These are phyloP conservation scores for Sebastes itinus DNA, from an alignment of 2,797 vertebrate genomes.

Conservation along the genomic window DNA sequence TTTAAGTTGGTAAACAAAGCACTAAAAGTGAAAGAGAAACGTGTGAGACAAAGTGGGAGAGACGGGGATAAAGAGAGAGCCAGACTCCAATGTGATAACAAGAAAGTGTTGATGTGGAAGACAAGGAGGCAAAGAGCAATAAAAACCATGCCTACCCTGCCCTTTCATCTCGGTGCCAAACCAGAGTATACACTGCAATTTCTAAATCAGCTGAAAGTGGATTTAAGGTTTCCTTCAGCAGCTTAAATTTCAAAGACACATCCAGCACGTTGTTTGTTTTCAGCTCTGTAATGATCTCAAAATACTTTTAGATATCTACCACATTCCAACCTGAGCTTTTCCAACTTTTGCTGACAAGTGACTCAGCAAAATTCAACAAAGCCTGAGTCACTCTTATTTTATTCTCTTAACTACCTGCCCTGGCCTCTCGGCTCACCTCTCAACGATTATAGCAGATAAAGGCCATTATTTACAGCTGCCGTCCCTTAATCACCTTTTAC, in stretches of 20 bases:
- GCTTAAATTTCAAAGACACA: conserved; percentile 26
- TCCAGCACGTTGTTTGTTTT: neutral
- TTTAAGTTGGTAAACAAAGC: neutral
- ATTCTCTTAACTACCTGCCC: neutral
- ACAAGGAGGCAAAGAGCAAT: conserved; percentile 2
- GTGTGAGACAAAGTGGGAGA: neutral
- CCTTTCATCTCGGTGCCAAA: conserved; percentile 44
- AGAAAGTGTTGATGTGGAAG: conserved; percentile 31
- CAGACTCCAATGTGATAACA: neutral
- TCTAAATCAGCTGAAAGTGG: conserved; percentile 19
- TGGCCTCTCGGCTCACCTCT: neutral
- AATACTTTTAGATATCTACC: neutral
- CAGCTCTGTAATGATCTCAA: conserved; percentile 12
- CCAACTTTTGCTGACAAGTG: neutral
- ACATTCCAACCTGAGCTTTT: neutral
- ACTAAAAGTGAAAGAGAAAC: conserved; percentile 7
- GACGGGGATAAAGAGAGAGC: neutral
- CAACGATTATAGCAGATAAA: conserved; percentile 10
- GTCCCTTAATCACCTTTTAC: conserved; percentile 1
- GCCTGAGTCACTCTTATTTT: neutral
- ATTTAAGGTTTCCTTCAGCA: conserved; percentile 12
- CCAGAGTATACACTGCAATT: neutral
- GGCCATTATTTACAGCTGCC: conserved; percentile 1
- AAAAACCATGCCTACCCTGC: neutral
- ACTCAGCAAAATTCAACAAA: conserved; percentile 8